Conservation (phyloP, 2,888 invertebrate species). For the Aphodius granarius region DNA sequence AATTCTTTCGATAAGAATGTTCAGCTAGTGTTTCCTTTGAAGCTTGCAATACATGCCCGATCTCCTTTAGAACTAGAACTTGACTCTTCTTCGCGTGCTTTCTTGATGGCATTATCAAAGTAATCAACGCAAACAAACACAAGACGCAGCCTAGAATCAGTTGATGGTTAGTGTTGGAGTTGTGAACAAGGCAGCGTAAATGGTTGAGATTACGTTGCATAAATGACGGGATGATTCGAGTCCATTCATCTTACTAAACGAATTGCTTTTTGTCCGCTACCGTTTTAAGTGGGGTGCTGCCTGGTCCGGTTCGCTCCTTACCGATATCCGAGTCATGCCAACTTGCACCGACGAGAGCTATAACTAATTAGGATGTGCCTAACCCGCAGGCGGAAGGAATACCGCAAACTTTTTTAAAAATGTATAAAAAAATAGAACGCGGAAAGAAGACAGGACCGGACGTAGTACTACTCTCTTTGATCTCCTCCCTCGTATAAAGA, state of each 20-base stretch:
- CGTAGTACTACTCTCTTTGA: slow-evolving; percentile 48
- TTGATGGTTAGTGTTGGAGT: neutral
- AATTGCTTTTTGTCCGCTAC: neutral
- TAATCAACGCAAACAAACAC: too few species aligned
- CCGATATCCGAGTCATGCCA: slow-evolving; percentile 38
- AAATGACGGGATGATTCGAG: neutral
- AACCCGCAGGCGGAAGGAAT: slow-evolving; percentile 41
- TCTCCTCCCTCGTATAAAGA: slow-evolving; percentile 49
- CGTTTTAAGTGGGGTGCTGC: slow-evolving; percentile 7
- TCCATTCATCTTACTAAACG: neutral
- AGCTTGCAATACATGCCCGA: too few species aligned
- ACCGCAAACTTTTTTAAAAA: slow-evolving; percentile 45
- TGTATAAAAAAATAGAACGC: neutral
- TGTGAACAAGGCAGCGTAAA: neutral
- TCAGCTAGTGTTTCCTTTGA: too few species aligned
- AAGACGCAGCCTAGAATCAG: too few species aligned
- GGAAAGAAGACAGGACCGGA: slow-evolving; percentile 28
- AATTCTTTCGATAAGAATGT: too few species aligned
- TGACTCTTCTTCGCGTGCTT: too few species aligned
- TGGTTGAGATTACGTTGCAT: neutral
- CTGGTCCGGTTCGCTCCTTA: slow-evolving; percentile 1
- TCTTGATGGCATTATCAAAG: too few species aligned
- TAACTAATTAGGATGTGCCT: slow-evolving; percentile 45
- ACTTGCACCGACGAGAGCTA: slow-evolving; percentile 45
- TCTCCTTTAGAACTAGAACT: too few species aligned